Evolutionary conservation across 2,113 vertebrate genomes (phyloP).

Genomic region (Phrynosoma blainvillii): DNA sequence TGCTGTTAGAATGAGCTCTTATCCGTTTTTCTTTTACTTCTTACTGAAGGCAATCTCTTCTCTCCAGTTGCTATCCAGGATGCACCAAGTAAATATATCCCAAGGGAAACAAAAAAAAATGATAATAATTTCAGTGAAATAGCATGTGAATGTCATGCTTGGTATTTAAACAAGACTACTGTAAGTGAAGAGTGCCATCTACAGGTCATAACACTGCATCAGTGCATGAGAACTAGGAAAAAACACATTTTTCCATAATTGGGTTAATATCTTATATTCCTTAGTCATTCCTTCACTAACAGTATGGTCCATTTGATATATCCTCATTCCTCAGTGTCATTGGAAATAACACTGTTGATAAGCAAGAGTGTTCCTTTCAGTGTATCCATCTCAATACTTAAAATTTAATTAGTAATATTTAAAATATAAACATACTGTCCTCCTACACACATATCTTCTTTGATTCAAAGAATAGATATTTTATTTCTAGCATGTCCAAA

Average conservation of each 20-base stretch:
- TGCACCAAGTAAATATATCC: constrained; percentile 64
- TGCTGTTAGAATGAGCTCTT: constrained; percentile 24
- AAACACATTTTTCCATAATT: fast-evolving
- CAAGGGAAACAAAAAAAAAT: constrained; percentile 44
- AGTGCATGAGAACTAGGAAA: background rate
- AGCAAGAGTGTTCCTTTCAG: background rate
- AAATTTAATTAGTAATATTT: too few relatives aligned
- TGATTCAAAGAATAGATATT: constrained; percentile 6
- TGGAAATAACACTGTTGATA: background rate
- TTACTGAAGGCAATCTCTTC: constrained; percentile 52
- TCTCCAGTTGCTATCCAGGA: constrained; percentile 64
- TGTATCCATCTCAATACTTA: too few relatives aligned
- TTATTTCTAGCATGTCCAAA: background rate
- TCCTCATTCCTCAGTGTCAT: background rate
- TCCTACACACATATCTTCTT: background rate
- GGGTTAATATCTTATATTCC: background rate
- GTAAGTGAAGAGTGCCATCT: constrained; percentile 78
- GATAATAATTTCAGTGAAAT: constrained; percentile 46
- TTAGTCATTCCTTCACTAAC: background rate
- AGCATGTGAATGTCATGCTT: constrained; percentile 25
- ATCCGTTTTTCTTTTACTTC: constrained; percentile 44
- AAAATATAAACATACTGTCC: background rate
- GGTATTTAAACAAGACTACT: constrained; percentile 32
- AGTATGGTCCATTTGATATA: background rate
- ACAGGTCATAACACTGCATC: background rate